Evolutionary conservation across 2,113 vertebrate genomes (phyloP), one percentile per base, ranked within the genome.

Genomic region (Tragelaphus imberbis): DNA sequence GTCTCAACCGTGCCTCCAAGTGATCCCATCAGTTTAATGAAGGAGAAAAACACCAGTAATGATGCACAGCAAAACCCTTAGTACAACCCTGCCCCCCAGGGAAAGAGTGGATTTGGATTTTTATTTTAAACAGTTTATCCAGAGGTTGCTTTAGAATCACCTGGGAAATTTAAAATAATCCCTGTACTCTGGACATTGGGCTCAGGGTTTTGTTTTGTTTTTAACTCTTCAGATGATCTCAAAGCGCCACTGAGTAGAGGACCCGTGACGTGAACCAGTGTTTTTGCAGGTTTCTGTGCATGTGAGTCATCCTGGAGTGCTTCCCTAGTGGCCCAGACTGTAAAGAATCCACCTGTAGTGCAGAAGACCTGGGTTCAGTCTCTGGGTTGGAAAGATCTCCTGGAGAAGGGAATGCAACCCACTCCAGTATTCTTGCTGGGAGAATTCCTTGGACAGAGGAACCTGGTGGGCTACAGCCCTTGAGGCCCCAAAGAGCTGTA

Each of bases 281-380:
- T 19, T 87, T 28, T 63, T 88, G 44, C 10, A 77, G 58, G 14
- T 44, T 65, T 9, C 1, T 3, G 27, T 6, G 9, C 3, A 33
- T 4, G 1, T 1, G 19, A 75, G 6, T 79, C 40, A 1, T 14
- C 65, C 40, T 0, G 3, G 40, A 5, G 68, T 0, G 21, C 6
- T 77, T 77, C 44, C 47, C 33, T 19, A 21, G 51, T 7, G 40
- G 40, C 40, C 40, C 71, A 77, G 71, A 44, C 12, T 40, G 11
- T 40, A 40, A 40, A 25, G 71, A 44, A 44, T 25, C 36, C 36
- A 7, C 36, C 71, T 44, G 71, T 4, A 15, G 2, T 1, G 25
- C 58, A 21, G 16, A 21, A 68, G 33, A 68, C 15, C 27, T 61
- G 11, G 84, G 23, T 27, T 27, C 23, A 7, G 23, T 44, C 71